Base-by-base conservation (phyloP, 2,113 vertebrate species). In the Carassius gibelio region DNA sequence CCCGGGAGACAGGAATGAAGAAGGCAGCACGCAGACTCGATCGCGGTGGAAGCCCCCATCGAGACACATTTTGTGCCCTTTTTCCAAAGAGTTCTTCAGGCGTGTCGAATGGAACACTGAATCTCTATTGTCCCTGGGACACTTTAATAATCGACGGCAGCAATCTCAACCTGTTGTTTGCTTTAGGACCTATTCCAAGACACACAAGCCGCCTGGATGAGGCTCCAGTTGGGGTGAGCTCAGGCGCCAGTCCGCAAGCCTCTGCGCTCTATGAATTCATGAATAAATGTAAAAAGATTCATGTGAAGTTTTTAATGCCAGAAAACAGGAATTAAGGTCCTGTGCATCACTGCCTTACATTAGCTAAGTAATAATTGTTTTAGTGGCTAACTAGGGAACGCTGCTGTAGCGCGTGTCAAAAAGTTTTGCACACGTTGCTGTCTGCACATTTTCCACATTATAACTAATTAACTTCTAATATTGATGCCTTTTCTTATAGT, bases 41-140 rank as follows among this genome's bases (percentile, higher is more conserved):
- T 95, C 94, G 94, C 95, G 95, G 93, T 95, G 95, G 95, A 95
- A 96, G 94, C 92, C 95, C 94, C 95, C 94, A 94, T 91, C 92
- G 92, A 94, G 96, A 94, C 95, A 95, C 96, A 94, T 94, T 95
- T 94, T 96, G 95, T 95, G 94, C 92, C 92, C 91, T 86, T 92
- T 95, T 94, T 96, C 89, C 93, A 95, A 96, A 96, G 95, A 94
- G 93, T 88, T 95, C 95, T 95, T 94, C 95, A 94, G 95, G 97
- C 97, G 96, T 99, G 96, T 96, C 96, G 95, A 99, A 98, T 98
- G 96, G 96, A 96, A 99, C 97, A 98, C 97, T 98, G 98, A 98
- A 96, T 92, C 90, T 92, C 96, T 94, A 95, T 99, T 99, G 98
- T 99, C 92, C 92, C 85, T 13, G 94, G 94, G 96, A 97, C 97